Evolutionary conservation across 2,797 vertebrate species (phyloP), one percentile per base, ranked within the genome.

Genomic region (Sebastes miniatus): DNA sequence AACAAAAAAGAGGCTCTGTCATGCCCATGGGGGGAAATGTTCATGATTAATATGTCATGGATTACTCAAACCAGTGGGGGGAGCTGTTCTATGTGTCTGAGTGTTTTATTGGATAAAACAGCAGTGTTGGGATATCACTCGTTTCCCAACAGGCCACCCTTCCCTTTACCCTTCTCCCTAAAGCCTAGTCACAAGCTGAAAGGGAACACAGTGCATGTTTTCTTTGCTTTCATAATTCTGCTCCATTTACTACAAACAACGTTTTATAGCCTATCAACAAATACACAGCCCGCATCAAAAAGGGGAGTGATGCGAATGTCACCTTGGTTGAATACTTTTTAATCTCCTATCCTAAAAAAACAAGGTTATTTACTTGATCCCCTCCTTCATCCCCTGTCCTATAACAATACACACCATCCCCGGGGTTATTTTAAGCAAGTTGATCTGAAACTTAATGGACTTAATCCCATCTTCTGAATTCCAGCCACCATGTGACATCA

Each of bases 41-140:
- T 34, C 18, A 67, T 85, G 76, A 84, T 85, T 78, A 73, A 86
- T 79, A 61, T 89, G 92, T 81, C 72, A 71, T 93, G 36, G 43
- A 61, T 29, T 6, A 10, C 27, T 87, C 67, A 36, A 1, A 68
- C 94, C 94, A 92, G 91, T 63, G 68, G 94, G 83, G 92, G 94
- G 93, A 87, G 94, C 93, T 93, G 78, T 93, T 92, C 77, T 36
- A 70, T 88, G 73, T 72, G 54, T 59, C 77, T 83, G 68, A 27
- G 54, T 75, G 57, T 85, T 77, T 76, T 20, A 69, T 25, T 69
- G 64, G 50, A 67, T 32, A 47, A 58, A 43, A 10, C 65, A 77
- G 47, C 70, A 76, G 65, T 20, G 24, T 8, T 78, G 32, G 75
- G 8, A 47, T 32, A 47, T 69, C 11, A 4, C 24, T 76, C 16